Evolutionary conservation across 2,888 invertebrate species (phyloP).

Genomic region (Latrodectus hesperus): DNA sequence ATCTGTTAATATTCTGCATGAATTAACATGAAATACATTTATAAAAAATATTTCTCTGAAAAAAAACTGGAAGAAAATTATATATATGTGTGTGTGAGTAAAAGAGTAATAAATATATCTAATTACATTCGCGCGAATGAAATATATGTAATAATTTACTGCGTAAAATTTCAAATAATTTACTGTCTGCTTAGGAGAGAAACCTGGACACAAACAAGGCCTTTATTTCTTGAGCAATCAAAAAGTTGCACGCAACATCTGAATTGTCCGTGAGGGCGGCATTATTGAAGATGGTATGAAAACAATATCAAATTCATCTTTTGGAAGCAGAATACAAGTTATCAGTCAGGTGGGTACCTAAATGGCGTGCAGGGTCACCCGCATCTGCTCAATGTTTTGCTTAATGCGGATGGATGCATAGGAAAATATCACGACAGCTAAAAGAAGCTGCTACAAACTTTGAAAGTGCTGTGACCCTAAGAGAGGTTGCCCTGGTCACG

Average conservation of each 20-base stretch:
- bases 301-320: constrained; percentile 10
- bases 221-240: neutral
- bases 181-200: too few relatives aligned
- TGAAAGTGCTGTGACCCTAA: constrained; percentile 37
- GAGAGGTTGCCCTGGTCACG: constrained; percentile 36
- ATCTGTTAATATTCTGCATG: too few relatives aligned
- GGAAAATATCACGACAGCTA: constrained; percentile 40
- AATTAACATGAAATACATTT: too few relatives aligned
- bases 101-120: too few relatives aligned
- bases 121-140: too few relatives aligned
- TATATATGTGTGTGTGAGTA: too few relatives aligned
- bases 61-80: too few relatives aligned
- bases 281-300: constrained; percentile 6
- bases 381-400: constrained; percentile 35
- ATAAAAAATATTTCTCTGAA: too few relatives aligned
- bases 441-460: constrained; percentile 43
- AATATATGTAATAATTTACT: too few relatives aligned
- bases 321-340: constrained; percentile 16
- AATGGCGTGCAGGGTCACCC: constrained; percentile 40
- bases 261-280: neutral
- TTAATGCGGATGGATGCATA: constrained; percentile 8
- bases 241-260: neutral
- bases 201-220: too few relatives aligned
- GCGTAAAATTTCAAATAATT: too few relatives aligned
- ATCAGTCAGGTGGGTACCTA: constrained; percentile 32